Conservation (phyloP, 1,140 invertebrate genomes). For the Magallana gigas region DNA sequence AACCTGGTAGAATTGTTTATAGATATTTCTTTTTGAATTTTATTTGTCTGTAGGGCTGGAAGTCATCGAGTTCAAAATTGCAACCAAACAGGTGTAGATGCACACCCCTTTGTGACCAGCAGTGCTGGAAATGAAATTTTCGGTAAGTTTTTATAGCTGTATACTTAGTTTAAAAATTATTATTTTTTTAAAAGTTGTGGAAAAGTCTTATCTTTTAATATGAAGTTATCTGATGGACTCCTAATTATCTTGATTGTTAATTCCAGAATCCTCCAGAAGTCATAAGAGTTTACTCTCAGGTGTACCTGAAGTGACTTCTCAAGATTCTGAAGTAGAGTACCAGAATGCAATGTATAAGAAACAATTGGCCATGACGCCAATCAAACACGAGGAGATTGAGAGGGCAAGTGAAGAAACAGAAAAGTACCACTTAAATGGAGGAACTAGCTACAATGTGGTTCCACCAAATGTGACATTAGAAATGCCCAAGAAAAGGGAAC, state of each 20-base stretch:
- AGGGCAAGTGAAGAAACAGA: slow-evolving; percentile 54
- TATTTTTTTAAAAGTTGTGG: not conserved
- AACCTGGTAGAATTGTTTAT: not conserved
- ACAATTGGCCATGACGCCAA: slow-evolving; percentile 67
- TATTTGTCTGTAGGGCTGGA: not conserved
- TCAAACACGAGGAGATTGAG: slow-evolving; percentile 72
- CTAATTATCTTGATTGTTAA: not conserved
- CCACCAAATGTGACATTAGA: slow-evolving; percentile 44
- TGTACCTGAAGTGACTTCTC: slow-evolving; percentile 84
- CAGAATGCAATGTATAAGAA: slow-evolving; percentile 55
- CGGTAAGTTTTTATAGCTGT: slow-evolving; percentile 8
- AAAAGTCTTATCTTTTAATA: too few species aligned
- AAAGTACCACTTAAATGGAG: slow-evolving; percentile 29
- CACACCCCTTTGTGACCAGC: slow-evolving; percentile 10
- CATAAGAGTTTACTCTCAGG: slow-evolving; percentile 82
- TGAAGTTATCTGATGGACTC: too few species aligned
- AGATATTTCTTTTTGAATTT: not conserved
- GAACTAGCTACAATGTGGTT: not conserved
- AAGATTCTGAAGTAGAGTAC: slow-evolving; percentile 83
- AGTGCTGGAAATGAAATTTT: slow-evolving; percentile 39
- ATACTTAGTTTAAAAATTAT: not conserved
- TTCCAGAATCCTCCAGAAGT: slow-evolving; percentile 55
- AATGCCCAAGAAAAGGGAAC: slow-evolving; percentile 60
- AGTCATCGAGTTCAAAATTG: slow-evolving; percentile 35
- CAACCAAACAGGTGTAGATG: slow-evolving; percentile 27